These are phyloP conservation scores for Nannospalax galili DNA, from an alignment of 2,113 vertebrate species.

Conservation along the genomic window DNA sequence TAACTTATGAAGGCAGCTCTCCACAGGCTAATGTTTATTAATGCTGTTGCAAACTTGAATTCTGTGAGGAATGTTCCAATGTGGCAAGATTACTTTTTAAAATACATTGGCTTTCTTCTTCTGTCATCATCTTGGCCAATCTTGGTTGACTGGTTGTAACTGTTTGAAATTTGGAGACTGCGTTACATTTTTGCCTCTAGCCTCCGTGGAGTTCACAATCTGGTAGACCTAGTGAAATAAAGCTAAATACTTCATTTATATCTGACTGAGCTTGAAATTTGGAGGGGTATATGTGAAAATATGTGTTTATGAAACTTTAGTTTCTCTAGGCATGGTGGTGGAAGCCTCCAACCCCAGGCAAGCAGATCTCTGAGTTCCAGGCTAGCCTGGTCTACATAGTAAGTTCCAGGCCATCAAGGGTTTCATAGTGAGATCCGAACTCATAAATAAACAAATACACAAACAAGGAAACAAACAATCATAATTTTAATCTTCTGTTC, in stretches of 20 bases:
- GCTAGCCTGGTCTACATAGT: no score
- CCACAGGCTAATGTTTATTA: background rate
- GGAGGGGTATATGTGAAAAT: background rate
- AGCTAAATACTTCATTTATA: slow-evolving; percentile 4
- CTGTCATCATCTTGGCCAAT: background rate
- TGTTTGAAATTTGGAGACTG: slow-evolving; percentile 10
- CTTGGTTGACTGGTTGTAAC: background rate
- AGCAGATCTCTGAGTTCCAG: no score
- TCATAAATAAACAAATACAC: no score
- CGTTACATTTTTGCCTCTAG: background rate
- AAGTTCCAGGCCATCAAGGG: no score
- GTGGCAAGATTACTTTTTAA: background rate
- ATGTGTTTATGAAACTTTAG: background rate
- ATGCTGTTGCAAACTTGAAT: background rate
- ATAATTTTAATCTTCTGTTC: background rate
- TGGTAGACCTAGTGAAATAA: background rate
- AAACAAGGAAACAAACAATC: no score
- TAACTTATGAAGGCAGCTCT: background rate
- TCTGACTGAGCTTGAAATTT: slow-evolving; percentile 19
- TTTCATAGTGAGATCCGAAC: no score
- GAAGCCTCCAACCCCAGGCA: no score
- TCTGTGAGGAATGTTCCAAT: background rate
- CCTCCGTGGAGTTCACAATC: background rate
- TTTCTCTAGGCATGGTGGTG: no score
- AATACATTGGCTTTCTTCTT: slow-evolving; percentile 35